A percentile compares a stretch with the other conserved stretches of the same genome.
Evolutionary conservation across 2,113 vertebrate genomes (phyloP).

Genomic region (Lasiurus cinereus): DNA sequence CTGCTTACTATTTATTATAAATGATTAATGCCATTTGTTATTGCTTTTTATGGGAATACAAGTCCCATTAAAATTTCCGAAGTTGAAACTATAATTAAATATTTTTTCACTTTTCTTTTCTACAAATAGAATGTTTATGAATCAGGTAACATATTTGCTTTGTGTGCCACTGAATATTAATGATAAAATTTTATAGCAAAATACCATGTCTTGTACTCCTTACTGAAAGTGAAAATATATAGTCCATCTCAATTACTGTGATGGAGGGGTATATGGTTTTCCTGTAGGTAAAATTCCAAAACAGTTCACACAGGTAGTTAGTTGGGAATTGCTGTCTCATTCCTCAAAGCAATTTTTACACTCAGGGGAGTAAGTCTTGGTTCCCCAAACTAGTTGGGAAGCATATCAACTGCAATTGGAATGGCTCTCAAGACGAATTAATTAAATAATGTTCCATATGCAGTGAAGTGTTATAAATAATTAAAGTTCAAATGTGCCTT

Average conservation of each 20-base stretch:
- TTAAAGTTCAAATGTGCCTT: conserved; percentile 79
- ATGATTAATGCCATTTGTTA: background rate
- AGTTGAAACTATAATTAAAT: background rate
- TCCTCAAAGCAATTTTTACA: conserved; percentile 35
- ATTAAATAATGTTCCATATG: conserved; percentile 74
- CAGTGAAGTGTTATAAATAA: conserved; percentile 77
- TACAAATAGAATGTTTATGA: conserved; percentile 33
- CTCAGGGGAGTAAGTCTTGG: conserved; percentile 23
- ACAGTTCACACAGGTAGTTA: background rate
- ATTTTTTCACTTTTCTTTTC: conserved; percentile 52
- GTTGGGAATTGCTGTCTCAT: background rate
- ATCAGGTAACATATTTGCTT: conserved; percentile 6
- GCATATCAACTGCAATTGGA: conserved; percentile 45
- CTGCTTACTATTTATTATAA: conserved; percentile 34
- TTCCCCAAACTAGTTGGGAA: conserved; percentile 68
- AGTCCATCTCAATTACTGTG: background rate
- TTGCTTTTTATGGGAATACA: conserved; percentile 8
- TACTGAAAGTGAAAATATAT: conserved; percentile 26
- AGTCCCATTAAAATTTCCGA: conserved; percentile 27
- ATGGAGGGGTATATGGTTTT: background rate
- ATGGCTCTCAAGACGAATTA: conserved; percentile 74
- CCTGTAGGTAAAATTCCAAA: background rate
- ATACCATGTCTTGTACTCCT: background rate
- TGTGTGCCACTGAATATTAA: conserved; percentile 42
- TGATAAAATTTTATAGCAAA: conserved; percentile 17